These are phyloP conservation scores for Spizaetus ornatus DNA, from an alignment of 2,113 vertebrate genomes.

Conservation along the genomic window DNA sequence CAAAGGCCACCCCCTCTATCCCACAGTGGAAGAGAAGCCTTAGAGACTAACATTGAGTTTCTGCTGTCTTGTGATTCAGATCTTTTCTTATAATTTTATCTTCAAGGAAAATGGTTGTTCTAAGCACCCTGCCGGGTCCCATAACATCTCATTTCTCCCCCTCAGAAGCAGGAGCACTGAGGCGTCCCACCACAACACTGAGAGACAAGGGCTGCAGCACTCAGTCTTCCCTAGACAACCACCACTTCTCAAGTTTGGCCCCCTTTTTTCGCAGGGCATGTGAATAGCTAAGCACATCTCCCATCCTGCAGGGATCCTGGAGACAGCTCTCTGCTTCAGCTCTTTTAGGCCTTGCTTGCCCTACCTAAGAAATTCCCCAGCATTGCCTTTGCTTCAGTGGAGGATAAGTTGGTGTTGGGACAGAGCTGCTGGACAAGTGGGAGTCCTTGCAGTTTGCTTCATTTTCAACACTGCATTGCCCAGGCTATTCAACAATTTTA, in stretches of 20 bases:
- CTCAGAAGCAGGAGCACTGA: background rate
- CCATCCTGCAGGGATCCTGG: background rate
- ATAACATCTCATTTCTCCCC: background rate
- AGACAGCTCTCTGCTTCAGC: background rate
- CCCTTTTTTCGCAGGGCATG: accelerated
- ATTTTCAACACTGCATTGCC: background rate
- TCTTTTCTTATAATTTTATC: background rate
- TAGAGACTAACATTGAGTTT: background rate
- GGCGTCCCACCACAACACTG: background rate
- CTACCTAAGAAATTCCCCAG: background rate
- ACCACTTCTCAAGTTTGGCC: background rate
- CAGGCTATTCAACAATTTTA: background rate
- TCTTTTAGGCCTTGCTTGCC: background rate
- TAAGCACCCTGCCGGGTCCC: background rate
- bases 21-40: background rate
- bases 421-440: background rate
- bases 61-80: background rate
- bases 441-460: background rate
- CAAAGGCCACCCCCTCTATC: background rate
- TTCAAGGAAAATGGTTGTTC: background rate
- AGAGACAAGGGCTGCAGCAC: accelerated
- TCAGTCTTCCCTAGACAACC: background rate
- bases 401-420: background rate
- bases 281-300: background rate
- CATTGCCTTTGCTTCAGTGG: background rate